phyloP scores from a whole-genome alignment of 2,888 invertebrate species.

The Encarsia formosa region DNA sequence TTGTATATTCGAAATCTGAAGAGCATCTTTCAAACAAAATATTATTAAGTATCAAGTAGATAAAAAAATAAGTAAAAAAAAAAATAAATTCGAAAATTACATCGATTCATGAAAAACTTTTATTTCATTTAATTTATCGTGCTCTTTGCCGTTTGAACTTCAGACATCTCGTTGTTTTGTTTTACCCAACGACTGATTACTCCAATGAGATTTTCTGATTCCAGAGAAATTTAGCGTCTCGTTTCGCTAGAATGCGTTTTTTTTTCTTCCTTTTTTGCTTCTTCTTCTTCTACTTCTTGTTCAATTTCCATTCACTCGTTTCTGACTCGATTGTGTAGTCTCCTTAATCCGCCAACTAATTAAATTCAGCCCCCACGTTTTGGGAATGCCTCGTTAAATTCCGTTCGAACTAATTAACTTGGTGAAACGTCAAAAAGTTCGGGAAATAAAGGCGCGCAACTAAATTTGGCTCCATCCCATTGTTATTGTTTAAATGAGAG shows the following conservation, averaged over 20 bases:
- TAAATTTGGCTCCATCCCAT: neutral
- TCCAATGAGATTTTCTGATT: neutral
- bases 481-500: neutral
- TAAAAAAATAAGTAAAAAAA: too few relatives aligned
- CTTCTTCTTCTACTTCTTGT: neutral
- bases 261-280: neutral
- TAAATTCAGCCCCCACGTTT: slow-evolving; percentile 10
- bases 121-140: too few relatives aligned
- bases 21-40: too few relatives aligned
- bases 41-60: too few relatives aligned
- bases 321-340: slow-evolving; percentile 9
- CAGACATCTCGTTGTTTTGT: too few relatives aligned
- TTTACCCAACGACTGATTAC: too few relatives aligned
- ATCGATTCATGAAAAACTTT: too few relatives aligned
- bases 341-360: slow-evolving; percentile 15
- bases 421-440: slow-evolving; percentile 1
- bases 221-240: slow-evolving; percentile 5
- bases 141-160: too few relatives aligned
- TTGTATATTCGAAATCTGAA: too few relatives aligned
- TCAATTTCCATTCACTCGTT: slow-evolving; percentile 6
- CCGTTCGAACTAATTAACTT: slow-evolving; percentile 18
- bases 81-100: too few relatives aligned
- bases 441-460: neutral
- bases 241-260: slow-evolving; percentile 7
- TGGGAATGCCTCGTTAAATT: slow-evolving; percentile 2